A percentile compares a stretch with the other conserved stretches of the same genome.
Conservation (phyloP, 1,140 invertebrate species). For the Trichonephila inaurata region DNA sequence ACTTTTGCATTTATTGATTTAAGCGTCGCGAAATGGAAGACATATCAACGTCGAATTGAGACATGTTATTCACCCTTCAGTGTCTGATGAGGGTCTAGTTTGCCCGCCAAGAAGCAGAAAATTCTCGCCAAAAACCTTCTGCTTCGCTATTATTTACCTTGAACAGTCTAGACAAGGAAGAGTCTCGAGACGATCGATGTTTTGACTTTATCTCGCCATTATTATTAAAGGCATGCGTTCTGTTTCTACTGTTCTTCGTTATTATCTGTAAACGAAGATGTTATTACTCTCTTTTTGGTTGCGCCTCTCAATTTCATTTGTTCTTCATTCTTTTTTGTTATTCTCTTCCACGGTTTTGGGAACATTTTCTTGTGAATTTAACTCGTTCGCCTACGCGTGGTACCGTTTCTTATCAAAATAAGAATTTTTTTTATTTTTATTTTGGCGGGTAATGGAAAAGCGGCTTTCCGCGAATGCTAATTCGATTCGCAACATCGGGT, state of each 20-base stretch:
- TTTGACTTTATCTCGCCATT: conserved; percentile 17
- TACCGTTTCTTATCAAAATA: conserved; percentile 22
- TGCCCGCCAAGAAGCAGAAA: conserved; percentile 29
- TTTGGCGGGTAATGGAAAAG: conserved; percentile 3
- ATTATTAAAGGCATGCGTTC: conserved; percentile 4
- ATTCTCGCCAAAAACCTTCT: conserved; percentile 33
- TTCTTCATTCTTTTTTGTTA: no score
- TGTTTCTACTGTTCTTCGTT: neutral
- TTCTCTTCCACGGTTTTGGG: neutral
- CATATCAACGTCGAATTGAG: conserved; percentile 5
- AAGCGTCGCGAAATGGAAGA: neutral
- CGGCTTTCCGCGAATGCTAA: neutral
- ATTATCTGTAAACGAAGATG: neutral
- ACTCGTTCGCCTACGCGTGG: neutral
- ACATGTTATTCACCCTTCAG: conserved; percentile 61
- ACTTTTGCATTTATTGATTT: conserved; percentile 32
- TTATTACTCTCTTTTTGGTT: neutral
- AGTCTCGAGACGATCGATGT: conserved; percentile 51
- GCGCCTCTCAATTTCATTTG: no score
- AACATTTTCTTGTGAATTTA: neutral
- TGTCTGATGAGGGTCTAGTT: conserved; percentile 43
- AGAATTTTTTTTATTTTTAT: neutral
- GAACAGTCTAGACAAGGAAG: conserved; percentile 41
- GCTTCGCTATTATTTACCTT: conserved; percentile 40
- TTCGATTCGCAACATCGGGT: neutral